phyloP scores from a whole-genome alignment of 2,888 invertebrate genomes.

The Dioctria rufipes region DNA sequence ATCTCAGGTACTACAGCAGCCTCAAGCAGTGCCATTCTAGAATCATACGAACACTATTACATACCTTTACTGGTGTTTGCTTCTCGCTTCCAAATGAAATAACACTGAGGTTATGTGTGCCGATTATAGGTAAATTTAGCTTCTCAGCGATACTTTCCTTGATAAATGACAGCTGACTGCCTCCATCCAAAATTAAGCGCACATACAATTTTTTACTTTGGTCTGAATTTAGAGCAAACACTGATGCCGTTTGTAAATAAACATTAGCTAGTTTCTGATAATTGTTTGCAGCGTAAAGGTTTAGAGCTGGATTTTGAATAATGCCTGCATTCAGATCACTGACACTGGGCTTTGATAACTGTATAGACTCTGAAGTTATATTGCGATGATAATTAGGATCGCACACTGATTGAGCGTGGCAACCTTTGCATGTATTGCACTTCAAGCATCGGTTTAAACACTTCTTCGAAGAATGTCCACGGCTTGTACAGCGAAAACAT shows the following conservation, averaged over 20 bases:
- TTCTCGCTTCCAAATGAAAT: not conserved
- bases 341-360: not conserved
- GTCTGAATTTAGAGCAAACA: not conserved
- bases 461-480: not conserved
- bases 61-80: not conserved
- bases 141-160: not conserved
- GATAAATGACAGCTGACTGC: not conserved
- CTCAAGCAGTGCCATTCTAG: conserved; percentile 19
- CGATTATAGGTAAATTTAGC: not conserved
- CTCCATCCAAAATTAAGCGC: conserved; percentile 2
- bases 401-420: not conserved
- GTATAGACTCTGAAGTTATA: not conserved
- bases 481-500: conserved; percentile 19
- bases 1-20: conserved; percentile 53
- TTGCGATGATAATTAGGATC: not conserved
- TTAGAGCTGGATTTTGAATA: not conserved
- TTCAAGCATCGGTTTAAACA: not conserved
- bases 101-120: not conserved
- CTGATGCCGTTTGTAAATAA: not conserved
- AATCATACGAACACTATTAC: conserved; percentile 35
- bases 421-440: conserved; percentile 3
- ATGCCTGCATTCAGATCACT: not conserved
- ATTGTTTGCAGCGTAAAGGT: not conserved
- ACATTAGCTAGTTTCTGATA: not conserved
- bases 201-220: not conserved